Evolutionary conservation across 2,113 vertebrate species (phyloP).

Genomic region (Bagarius yarrelli): DNA sequence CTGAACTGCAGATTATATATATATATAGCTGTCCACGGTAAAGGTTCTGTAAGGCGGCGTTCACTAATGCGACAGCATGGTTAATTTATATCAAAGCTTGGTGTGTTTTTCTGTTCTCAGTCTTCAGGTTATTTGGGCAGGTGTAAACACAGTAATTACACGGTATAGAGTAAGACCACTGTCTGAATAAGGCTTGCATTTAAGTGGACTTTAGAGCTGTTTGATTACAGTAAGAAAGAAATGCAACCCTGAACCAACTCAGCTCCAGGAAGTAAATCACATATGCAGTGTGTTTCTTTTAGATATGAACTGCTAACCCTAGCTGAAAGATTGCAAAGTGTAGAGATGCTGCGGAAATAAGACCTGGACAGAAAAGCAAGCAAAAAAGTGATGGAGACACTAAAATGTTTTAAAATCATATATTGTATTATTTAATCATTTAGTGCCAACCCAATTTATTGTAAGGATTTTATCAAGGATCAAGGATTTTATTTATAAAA

Average conservation of each 20-base stretch:
- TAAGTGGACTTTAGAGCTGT: not conserved
- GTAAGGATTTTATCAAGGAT: too few relatives aligned
- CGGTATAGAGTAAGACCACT: not conserved
- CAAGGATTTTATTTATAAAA: too few relatives aligned
- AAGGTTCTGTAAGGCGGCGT: not conserved
- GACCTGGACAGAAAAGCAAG: not conserved
- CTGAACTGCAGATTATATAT: not conserved
- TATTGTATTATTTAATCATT: not conserved
- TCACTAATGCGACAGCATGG: not conserved
- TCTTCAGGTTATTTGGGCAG: not conserved
- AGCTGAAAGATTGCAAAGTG: not conserved
- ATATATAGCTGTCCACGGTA: not conserved
- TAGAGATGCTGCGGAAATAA: not conserved
- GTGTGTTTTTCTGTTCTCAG: not conserved
- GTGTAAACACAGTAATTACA: not conserved
- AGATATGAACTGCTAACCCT: not conserved
- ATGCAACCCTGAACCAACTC: not conserved
- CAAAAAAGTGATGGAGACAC: not conserved
- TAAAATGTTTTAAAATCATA: not conserved
- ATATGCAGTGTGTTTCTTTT: conserved; percentile 7
- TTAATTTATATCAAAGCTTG: not conserved
- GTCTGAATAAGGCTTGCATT: not conserved
- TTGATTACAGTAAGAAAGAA: conserved; percentile 1
- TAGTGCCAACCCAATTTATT: not conserved
- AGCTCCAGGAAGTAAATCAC: not conserved